Percentiles rank a stretch among this genome's conserved stretches.
phyloP scores from a whole-genome alignment of 2,797 vertebrate species.

The Rhadinocentrus ornatus region DNA sequence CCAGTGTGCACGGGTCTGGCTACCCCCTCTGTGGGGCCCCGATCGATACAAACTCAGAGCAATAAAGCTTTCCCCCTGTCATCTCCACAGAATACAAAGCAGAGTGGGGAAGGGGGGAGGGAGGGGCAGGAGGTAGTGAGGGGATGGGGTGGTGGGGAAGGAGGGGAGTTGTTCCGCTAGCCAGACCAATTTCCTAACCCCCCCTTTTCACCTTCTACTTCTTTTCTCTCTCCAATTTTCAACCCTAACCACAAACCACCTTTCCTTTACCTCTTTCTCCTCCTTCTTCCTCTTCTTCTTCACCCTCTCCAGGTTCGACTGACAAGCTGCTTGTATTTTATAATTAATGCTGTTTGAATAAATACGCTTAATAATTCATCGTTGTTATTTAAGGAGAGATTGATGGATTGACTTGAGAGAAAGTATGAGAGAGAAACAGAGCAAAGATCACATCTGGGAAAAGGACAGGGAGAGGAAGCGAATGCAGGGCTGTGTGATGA shows the following conservation, averaged over 20 bases:
- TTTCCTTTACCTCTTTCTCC: constrained; percentile 40
- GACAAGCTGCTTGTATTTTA: constrained; percentile 61
- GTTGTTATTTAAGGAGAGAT: constrained; percentile 71
- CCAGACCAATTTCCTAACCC: constrained; percentile 87
- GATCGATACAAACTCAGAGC: constrained; percentile 93
- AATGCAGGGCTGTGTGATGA: constrained; percentile 30
- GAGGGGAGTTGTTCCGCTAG: constrained; percentile 82
- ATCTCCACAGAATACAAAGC: constrained; percentile 92
- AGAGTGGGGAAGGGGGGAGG: constrained; percentile 72
- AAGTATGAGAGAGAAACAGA: constrained; percentile 48
- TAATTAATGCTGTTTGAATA: constrained; percentile 82
- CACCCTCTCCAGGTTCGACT: constrained; percentile 2
- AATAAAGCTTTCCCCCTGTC: constrained; percentile 95
- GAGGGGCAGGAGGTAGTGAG: constrained; percentile 55
- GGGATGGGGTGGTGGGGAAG: constrained; percentile 51
- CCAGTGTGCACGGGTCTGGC: constrained; percentile 71
- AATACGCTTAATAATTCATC: constrained; percentile 80
- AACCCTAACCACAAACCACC: constrained; percentile 52
- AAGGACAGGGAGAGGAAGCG: constrained; percentile 44
- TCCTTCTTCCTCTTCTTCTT: constrained; percentile 7
- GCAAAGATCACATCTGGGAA: constrained; percentile 47
- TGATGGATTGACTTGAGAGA: constrained; percentile 55
- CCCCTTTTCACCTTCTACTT: constrained; percentile 62
- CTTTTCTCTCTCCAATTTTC: constrained; percentile 52
- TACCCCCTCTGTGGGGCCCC: constrained; percentile 87